Evolutionary conservation across 2,888 invertebrate genomes (phyloP).

Genomic region (Pollenia angustigena): DNA sequence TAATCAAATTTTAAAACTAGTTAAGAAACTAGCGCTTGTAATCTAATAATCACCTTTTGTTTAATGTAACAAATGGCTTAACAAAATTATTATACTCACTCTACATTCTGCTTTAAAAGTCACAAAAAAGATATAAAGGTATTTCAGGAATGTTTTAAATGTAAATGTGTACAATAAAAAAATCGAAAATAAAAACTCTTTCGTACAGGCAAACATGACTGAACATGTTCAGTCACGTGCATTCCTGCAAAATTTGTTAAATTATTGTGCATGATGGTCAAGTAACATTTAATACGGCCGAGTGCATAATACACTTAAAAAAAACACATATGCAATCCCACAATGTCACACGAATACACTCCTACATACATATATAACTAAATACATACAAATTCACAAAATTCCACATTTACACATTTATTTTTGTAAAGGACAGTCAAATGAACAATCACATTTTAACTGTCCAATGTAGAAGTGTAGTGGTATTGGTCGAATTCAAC

Average conservation of each 20-base stretch:
- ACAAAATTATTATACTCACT: neutral
- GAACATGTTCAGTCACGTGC: constrained; percentile 73
- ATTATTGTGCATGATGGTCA: constrained; percentile 71
- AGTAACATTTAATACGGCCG: constrained; percentile 71
- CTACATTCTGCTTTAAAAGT: neutral
- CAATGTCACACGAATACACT: neutral
- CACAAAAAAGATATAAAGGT: constrained; percentile 29
- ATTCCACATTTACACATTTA: constrained; percentile 55
- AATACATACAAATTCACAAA: neutral
- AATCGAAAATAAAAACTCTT: neutral
- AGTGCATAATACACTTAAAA: constrained; percentile 48
- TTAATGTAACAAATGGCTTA: neutral
- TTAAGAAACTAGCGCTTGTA: too few species aligned
- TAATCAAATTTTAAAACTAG: too few species aligned
- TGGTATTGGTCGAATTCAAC: constrained; percentile 14
- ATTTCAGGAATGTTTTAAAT: constrained; percentile 70
- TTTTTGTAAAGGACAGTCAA: constrained; percentile 63
- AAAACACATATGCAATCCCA: neutral
- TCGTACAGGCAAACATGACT: constrained; percentile 67
- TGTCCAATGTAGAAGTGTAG: constrained; percentile 14
- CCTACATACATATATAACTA: neutral
- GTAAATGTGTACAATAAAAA: constrained; percentile 53
- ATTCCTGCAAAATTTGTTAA: constrained; percentile 72
- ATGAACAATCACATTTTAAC: constrained; percentile 70
- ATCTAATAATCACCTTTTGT: neutral